phyloP scores from a whole-genome alignment of 2,113 vertebrate species.

The Pavo muticus region DNA sequence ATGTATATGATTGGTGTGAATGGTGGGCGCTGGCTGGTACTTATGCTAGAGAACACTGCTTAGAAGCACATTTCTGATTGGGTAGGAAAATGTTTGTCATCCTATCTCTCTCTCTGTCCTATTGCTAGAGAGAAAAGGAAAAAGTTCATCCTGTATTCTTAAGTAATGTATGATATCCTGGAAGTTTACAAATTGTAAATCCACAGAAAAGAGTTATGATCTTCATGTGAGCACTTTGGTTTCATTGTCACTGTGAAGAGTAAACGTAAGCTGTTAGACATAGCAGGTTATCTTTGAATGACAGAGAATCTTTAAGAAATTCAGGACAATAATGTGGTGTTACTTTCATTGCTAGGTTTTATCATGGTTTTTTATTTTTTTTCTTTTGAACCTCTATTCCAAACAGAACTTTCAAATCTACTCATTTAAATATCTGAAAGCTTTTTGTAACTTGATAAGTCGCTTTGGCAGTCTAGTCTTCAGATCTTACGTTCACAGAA shows the following conservation, averaged over 20 bases:
- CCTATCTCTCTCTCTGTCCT: slow-evolving; percentile 37
- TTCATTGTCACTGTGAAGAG: slow-evolving; percentile 63
- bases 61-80: slow-evolving; percentile 63
- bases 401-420: not conserved
- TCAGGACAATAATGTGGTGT: slow-evolving; percentile 46
- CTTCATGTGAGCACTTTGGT: slow-evolving; percentile 51
- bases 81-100: slow-evolving; percentile 25
- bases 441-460: slow-evolving; percentile 4
- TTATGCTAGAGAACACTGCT: slow-evolving; percentile 1
- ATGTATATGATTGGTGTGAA: slow-evolving; percentile 59
- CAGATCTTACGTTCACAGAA: not conserved
- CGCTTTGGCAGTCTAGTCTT: slow-evolving; percentile 27
- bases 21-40: slow-evolving; percentile 69
- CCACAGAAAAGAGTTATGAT: not conserved
- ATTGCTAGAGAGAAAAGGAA: slow-evolving; percentile 49
- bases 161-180: slow-evolving; percentile 49
- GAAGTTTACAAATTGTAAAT: slow-evolving; percentile 61
- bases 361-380: slow-evolving; percentile 2
- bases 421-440: slow-evolving; percentile 28
- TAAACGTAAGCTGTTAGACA: slow-evolving; percentile 49
- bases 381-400: not conserved
- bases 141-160: slow-evolving; percentile 16
- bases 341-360: slow-evolving; percentile 29
- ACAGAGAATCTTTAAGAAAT: slow-evolving; percentile 21
- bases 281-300: slow-evolving; percentile 54